These are phyloP conservation scores for Pachypanchax playfairii DNA, from an alignment of 2,113 vertebrate species.

Conservation along the genomic window DNA sequence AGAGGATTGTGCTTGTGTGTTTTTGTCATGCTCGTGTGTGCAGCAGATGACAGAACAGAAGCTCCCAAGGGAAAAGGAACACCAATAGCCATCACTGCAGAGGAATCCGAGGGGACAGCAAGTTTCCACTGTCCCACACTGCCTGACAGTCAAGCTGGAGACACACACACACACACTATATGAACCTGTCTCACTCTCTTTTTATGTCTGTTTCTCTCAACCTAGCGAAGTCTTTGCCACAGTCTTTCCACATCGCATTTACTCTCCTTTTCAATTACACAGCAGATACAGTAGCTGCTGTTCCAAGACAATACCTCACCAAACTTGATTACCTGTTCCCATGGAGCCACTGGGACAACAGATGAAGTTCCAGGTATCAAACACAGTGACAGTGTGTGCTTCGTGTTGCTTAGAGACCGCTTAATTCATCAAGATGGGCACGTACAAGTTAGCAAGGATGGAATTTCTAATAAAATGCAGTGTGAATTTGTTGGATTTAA, in stretches of 20 bases:
- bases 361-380: slow-evolving; percentile 60
- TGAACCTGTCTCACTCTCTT: slow-evolving; percentile 27
- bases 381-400: slow-evolving; percentile 26
- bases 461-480: slow-evolving; percentile 28
- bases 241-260: slow-evolving; percentile 60
- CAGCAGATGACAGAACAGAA: neutral
- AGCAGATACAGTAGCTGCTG: slow-evolving; percentile 62
- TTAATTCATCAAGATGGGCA: slow-evolving; percentile 26
- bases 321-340: slow-evolving; percentile 74
- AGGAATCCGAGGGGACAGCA: no score
- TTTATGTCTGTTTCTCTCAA: slow-evolving; percentile 24
- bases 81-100: no score
- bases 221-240: slow-evolving; percentile 26
- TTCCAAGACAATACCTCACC: slow-evolving; percentile 65
- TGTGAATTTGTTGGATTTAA: slow-evolving; percentile 22
- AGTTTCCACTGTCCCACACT: no score
- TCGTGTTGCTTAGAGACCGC: slow-evolving; percentile 52
- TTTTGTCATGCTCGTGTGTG: no score
- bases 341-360: slow-evolving; percentile 55
- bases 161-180: neutral
- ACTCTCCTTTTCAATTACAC: slow-evolving; percentile 72
- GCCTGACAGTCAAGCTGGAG: no score
- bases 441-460: neutral
- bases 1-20: slow-evolving; percentile 32
- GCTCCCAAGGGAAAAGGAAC: slow-evolving; percentile 40